Evolutionary conservation across 1,140 invertebrate species (phyloP).

Genomic region (Elymnias hypermnestra): DNA sequence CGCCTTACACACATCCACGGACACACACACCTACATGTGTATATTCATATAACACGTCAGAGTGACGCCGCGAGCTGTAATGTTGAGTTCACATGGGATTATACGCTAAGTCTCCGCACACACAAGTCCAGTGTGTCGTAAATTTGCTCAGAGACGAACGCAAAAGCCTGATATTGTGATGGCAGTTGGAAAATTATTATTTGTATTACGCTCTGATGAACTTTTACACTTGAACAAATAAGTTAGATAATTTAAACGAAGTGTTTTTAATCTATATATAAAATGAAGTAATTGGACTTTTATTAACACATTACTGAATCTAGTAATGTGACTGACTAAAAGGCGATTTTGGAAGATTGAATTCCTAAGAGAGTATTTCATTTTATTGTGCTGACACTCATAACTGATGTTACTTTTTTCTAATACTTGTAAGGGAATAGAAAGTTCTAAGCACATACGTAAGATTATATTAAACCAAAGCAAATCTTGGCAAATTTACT

Average conservation of each 20-base stretch:
- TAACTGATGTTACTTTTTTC: too few relatives aligned
- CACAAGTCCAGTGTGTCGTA: constrained; percentile 15
- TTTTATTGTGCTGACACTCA: too few relatives aligned
- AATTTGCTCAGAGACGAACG: constrained; percentile 6
- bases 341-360: too few relatives aligned
- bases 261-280: too few relatives aligned
- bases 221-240: not conserved
- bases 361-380: too few relatives aligned
- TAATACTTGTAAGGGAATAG: too few relatives aligned
- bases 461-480: too few relatives aligned
- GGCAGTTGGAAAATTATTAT: constrained; percentile 3
- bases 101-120: constrained; percentile 44
- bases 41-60: constrained; percentile 13
- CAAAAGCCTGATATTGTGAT: constrained; percentile 2
- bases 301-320: too few relatives aligned
- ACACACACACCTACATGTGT: constrained; percentile 25
- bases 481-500: too few relatives aligned
- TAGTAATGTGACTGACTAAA: too few relatives aligned
- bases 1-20: constrained; percentile 53
- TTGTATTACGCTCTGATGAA: not conserved
- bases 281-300: too few relatives aligned
- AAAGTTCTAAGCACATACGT: too few relatives aligned
- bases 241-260: not conserved
- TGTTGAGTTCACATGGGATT: constrained; percentile 56
- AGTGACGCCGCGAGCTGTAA: constrained; percentile 40